Evolutionary conservation across 2,888 invertebrate species (phyloP).

Genomic region (Timema cristinae): DNA sequence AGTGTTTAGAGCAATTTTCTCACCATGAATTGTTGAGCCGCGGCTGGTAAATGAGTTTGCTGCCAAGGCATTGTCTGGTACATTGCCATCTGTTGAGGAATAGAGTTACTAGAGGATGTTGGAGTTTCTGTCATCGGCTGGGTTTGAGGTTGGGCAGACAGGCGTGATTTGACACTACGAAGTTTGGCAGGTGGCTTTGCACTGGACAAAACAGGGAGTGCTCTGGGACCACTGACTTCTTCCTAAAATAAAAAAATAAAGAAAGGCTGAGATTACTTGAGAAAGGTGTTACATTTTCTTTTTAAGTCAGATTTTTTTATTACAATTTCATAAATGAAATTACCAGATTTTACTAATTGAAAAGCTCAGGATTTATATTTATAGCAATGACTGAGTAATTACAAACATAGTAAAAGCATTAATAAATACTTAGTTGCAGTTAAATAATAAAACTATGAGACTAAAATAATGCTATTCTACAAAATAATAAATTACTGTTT

Average conservation of each 20-base stretch:
- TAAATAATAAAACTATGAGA: too few species aligned
- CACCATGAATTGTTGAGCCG: slow-evolving; percentile 20
- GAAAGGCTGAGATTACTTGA: too few species aligned
- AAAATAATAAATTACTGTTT: too few species aligned
- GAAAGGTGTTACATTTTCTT: too few species aligned
- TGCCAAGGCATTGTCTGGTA: slow-evolving; percentile 23
- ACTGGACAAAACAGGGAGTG: neutral
- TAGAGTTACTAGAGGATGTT: neutral
- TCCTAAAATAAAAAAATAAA: slow-evolving; percentile 22
- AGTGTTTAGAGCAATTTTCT: neutral
- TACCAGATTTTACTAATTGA: too few species aligned
- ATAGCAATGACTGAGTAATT: too few species aligned
- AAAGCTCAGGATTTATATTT: too few species aligned
- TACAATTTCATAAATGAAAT: too few species aligned
- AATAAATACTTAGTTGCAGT: too few species aligned
- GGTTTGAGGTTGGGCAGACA: neutral
- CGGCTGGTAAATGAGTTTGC: slow-evolving; percentile 15
- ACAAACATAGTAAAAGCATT: too few species aligned
- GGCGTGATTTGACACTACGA: slow-evolving; percentile 14
- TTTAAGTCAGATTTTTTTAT: too few species aligned
- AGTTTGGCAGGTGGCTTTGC: slow-evolving; percentile 16
- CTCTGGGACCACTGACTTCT: slow-evolving; percentile 11
- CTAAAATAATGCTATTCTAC: too few species aligned
- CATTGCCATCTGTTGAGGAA: slow-evolving; percentile 15
- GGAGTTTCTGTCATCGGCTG: neutral